Percentiles rank a stretch among this genome's conserved stretches.
These are phyloP conservation scores for Eugnorisma glareosa DNA, from an alignment of 2,888 invertebrate genomes.

Conservation along the genomic window DNA sequence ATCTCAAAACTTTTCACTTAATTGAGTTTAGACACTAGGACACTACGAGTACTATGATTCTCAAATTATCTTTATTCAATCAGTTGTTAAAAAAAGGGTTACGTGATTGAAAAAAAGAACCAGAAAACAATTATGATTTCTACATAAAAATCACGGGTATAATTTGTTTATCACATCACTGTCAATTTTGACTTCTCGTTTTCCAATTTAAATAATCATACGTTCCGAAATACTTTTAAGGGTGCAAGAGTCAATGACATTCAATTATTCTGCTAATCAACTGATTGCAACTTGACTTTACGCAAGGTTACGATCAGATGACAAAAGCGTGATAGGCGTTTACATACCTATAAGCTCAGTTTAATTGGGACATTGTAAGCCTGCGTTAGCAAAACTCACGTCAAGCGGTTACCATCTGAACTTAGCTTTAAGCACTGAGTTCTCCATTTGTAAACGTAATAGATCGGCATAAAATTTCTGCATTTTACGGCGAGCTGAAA, in stretches of 20 bases:
- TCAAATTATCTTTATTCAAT: conserved; percentile 44
- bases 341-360: conserved; percentile 3
- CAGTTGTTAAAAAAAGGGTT: conserved; percentile 10
- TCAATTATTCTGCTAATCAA: conserved; percentile 35
- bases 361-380: conserved; percentile 9
- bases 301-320: conserved; percentile 21
- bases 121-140: conserved; percentile 51
- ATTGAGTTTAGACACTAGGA: conserved; percentile 12
- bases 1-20: neutral
- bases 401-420: neutral
- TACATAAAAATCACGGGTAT: conserved; percentile 39
- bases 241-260: conserved; percentile 44
- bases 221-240: conserved; percentile 38
- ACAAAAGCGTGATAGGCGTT: conserved; percentile 21
- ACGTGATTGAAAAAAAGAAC: conserved; percentile 26
- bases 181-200: conserved; percentile 52
- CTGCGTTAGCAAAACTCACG: conserved; percentile 9
- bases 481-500: conserved; percentile 44
- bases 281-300: conserved; percentile 9
- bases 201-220: conserved; percentile 63
- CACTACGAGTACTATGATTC: neutral
- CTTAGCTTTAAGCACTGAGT: neutral
- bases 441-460: conserved; percentile 28
- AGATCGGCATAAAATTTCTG: conserved; percentile 26
- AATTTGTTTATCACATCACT: conserved; percentile 54